Evolutionary conservation across 2,888 invertebrate species (phyloP), one percentile per base, ranked within the genome.

Genomic region (Tetragonula carbonaria): DNA sequence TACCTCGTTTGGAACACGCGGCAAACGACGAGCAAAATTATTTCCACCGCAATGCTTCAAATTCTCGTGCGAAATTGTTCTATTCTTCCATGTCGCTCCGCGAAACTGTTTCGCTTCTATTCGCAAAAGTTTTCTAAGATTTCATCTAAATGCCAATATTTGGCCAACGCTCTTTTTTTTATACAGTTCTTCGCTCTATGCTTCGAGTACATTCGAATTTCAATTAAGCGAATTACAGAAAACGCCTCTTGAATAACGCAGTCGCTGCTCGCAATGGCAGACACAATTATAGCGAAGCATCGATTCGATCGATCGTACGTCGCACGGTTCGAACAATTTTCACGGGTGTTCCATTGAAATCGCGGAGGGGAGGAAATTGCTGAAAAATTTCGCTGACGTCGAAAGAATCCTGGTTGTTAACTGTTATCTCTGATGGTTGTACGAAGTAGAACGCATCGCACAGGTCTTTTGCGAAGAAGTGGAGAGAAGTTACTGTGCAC

Each of bases 171-270:
- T n/a, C 28, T 57, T n/a, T 14, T 2, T 59, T 59, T n/a, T 59
- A 14, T 28, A 18, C 18, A 16, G 5, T 18, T 53, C 53, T 28
- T 8, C 23, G 16, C 8, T 62, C 18, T 28, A 28, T 1, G 14
- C 16, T 23, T 23, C 38, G 6, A 38, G 63, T n/a, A 16, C 16
- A 5, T n/a, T 33, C 18, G 33, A 65, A 53, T 65, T 53, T 23
- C 63, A 66, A 68, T 68, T 59, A 76, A 75, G 28, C 21, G 33
- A 67, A 67, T 67, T 66, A 67, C 75, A 50, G 11, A 28, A 28
- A 50, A 59, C 50, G 16, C n/a, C 8, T 21, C 16, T 62, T 51
- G 21, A 66, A 28, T 50, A 59, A 67, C 28, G n/a, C 14, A 68
- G 68, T 13, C 11, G n/a, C 21, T 18, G 28, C 23, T 3, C 28